Base-by-base conservation (phyloP, 2,113 vertebrate species). In the Galemys pyrenaicus region DNA sequence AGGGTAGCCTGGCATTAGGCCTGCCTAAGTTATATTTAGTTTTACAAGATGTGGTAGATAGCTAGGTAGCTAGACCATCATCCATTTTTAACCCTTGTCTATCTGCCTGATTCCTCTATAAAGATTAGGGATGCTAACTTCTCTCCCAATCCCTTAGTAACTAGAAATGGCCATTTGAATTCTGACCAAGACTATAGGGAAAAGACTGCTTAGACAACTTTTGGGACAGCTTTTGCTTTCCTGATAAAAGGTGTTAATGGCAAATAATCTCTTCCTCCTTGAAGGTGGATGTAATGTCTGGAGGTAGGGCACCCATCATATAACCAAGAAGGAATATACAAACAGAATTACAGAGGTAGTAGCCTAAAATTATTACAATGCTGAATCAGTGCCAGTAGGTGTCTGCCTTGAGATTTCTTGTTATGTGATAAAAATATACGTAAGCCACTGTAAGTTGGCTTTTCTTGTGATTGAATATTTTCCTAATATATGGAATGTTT, bases 51-150 rank as follows among this genome's bases (percentile, higher is more conserved):
- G 64, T 70, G n/a, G 39, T 15, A n/a, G 37, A 80, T 32, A 73
- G 65, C 68, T 74, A 44, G 39, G 81, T 94, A 65, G 60, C 60
- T 56, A 89, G 64, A 75, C 89, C 17, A 60, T 79, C 54, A 49
- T 5, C 32, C 20, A 64, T 84, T 85, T 30, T 88, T 22, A 85
- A 35, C n/a, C 79, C 16, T 85, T 70, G 91, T 70, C 51, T 93
- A 20, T 46, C 56, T 84, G 26, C 24, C 46, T 88, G 64, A 60
- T 58, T 85, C 37, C 28, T 92, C 39, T 64, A 6, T 56, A 54
- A 32, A 89, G 10, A 67, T 46, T 80, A 65, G 56, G 78, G 84
- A 94, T 84, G 35, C 83, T 95, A 39, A 84, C 84, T 91, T 80
- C 9, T 70, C 11, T 85, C 46, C 73, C 44, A 68, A 11, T 11